Base-by-base conservation (phyloP, 2,113 vertebrate species). In the Meles meles region DNA sequence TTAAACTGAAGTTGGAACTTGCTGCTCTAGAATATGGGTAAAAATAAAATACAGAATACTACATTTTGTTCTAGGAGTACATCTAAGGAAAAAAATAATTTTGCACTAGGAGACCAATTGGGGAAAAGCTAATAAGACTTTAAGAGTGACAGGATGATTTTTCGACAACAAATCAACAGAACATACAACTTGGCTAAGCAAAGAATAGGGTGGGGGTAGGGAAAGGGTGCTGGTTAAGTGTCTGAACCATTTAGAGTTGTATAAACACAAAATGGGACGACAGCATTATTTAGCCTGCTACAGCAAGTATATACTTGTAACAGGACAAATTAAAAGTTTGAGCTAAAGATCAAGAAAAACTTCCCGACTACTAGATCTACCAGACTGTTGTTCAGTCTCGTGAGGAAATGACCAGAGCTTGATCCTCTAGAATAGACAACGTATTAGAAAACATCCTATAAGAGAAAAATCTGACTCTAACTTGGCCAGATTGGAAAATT, bases 361-460 rank as follows among this genome's bases (percentile, higher is more conserved):
- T 96, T 98, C 95, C 97, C 90, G 97, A 94, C 94, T 83, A 76
- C 47, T 92, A 96, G 59, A 90, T 92, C 95, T 80, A 88, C 81
- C 85, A 88, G 65, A 61, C 5, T 92, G 55, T 79, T 88, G 81
- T 91, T 90, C 77, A 95, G 84, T 95, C 97, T 97, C 71, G 90
- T 89, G 52, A 97, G 94, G 93, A 98, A 98, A 61, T 98, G 95
- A 95, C 61, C 67, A 87, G 86, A 96, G 39, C 94, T 92, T 90
- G 96, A 96, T 69, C 86, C 84, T 90, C 90, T 37, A 83, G 77
- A 96, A 95, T 31, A 55, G 27, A 79, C 92, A 85, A 97, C 79
- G 74, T 82, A 90, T 72, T 87, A 90, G 76, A 95, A 95, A 86
- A 91, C 42, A 97, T 90, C 71, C 96, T 88, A 12, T 79, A 93